Evolutionary conservation across 2,113 vertebrate species (phyloP), one percentile per base, ranked within the genome.

Genomic region (Alces alces): DNA sequence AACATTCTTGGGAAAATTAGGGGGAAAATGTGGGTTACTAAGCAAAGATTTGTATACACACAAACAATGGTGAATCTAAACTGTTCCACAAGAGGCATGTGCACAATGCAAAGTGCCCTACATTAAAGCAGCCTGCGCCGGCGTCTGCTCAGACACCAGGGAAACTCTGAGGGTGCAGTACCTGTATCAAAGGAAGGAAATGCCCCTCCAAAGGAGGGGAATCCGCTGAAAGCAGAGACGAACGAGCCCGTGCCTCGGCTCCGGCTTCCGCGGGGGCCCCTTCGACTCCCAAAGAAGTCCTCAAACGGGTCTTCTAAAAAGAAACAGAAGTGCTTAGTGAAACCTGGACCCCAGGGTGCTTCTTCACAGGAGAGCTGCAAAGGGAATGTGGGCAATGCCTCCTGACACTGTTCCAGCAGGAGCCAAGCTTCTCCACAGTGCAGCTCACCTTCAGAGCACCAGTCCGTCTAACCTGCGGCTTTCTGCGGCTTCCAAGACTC

Each of bases 171-270:
- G 7, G 7, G 4, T n/a, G 25, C 4, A 6, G 43, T 98, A 99
- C 99, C 99, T 99, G 99, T 66, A 78, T 99, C 99, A 95, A 99
- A 99, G 13, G 99, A 98, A 93, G 99, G 64, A 98, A 99, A 99
- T 33, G 98, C 96, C 36, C 98, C 94, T 45, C 99, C 99, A 94
- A 99, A 99, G 0, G 98, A 76, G 60, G 99, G 99, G 93, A 99
- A 99, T 45, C 99, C 99, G 58, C 99, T 91, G 61, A 99, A 99
- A 1, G 99, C 98, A 6, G 99, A 99, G 93, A 99, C 99, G 95
- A 99, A 98, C 0, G 99, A 91, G 54, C 99, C 99, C 0, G 99
- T 96, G 12, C 99, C 99, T 97, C 99, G 98, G 98, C 6, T 99
- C 96, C 99, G 98, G 98, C 92, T 99, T 28, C 99, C 99, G 19